Percentiles rank a stretch among this genome's conserved stretches.
Conservation (phyloP, 1,140 invertebrate genomes). For the Papilio polyxenes region DNA sequence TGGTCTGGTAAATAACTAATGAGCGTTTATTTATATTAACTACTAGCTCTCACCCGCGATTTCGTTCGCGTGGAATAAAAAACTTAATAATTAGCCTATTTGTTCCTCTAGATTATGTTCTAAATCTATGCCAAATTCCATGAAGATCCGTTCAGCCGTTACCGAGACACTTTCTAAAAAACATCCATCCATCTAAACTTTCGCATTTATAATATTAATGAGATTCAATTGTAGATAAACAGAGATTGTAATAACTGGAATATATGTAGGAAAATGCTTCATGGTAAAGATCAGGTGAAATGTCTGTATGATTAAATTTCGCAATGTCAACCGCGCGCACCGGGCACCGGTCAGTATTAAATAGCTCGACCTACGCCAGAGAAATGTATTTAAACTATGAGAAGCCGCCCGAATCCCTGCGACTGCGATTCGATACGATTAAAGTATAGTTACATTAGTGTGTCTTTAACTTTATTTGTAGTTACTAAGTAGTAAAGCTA, state of each 20-base stretch:
- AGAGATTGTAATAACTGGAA: neutral
- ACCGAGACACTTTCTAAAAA: no score
- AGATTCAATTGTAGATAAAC: neutral
- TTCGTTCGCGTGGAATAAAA: no score
- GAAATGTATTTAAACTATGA: slow-evolving; percentile 21
- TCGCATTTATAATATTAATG: no score
- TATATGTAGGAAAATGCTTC: neutral
- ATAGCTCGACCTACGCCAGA: neutral
- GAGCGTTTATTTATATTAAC: no score
- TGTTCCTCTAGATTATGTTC: no score
- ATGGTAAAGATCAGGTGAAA: neutral
- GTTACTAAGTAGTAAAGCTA: neutral
- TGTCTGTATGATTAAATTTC: neutral
- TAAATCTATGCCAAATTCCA: no score
- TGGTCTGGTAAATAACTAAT: no score
- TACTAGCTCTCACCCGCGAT: no score
- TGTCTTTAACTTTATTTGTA: neutral
- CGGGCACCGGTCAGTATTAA: slow-evolving; percentile 1
- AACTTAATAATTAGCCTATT: no score
- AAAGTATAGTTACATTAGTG: neutral
- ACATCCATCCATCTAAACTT: no score
- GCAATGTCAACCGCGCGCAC: slow-evolving; percentile 3
- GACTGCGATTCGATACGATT: neutral
- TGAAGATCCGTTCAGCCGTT: no score
- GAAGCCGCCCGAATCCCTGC: neutral